A percentile compares a stretch with the other conserved stretches of the same genome.
phyloP scores from a whole-genome alignment of 2,113 vertebrate genomes.

The Ageneiosus marmoratus region DNA sequence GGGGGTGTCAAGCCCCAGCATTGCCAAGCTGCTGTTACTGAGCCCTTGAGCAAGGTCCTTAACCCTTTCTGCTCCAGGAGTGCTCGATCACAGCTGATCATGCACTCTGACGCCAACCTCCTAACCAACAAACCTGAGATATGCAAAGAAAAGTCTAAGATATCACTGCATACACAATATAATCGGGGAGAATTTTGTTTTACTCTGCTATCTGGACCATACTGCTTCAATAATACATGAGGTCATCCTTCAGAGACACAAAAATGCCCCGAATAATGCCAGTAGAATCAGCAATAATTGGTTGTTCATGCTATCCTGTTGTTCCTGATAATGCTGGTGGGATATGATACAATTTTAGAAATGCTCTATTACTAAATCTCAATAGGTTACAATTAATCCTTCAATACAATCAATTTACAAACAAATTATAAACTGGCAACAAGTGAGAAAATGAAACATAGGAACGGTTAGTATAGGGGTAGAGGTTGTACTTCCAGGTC shows the following conservation, averaged over 20 bases:
- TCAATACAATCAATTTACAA: no score
- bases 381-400: not conserved
- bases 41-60: no score
- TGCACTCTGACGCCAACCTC: no score
- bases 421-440: no score
- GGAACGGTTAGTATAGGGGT: not conserved
- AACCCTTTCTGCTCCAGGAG: no score
- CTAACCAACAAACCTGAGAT: no score
- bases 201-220: conserved; percentile 17
- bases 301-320: conserved; percentile 46
- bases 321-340: conserved; percentile 36
- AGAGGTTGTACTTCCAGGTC: not conserved
- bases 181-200: conserved; percentile 3
- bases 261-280: not conserved
- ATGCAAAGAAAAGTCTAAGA: no score
- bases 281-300: conserved; percentile 23
- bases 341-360: not conserved
- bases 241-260: not conserved
- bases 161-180: not conserved
- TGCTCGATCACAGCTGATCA: no score
- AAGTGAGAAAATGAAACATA: not conserved
- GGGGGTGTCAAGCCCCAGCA: no score
- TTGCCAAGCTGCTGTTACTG: no score
- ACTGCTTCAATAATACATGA: conserved; percentile 5
- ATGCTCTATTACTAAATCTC: not conserved